Conservation (phyloP, 2,888 invertebrate genomes). For the Adelognathus sp. region DNA sequence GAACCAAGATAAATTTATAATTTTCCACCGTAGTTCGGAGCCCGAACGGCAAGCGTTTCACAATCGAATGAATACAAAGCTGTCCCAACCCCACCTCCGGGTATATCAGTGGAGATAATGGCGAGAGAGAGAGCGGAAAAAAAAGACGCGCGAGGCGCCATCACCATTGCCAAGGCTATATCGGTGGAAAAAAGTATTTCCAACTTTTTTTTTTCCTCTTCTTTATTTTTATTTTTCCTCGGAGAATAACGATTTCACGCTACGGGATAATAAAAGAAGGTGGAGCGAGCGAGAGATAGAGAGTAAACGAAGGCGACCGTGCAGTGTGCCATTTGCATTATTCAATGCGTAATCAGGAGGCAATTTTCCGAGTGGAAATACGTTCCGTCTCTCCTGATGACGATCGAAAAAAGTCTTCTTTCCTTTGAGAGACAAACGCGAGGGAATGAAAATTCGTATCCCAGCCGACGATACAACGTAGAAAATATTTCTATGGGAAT, state of each 20-base stretch:
- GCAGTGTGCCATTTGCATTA: constrained; percentile 10
- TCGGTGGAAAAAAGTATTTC: constrained; percentile 25
- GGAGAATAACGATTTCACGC: constrained; percentile 32
- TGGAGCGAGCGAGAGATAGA: no score
- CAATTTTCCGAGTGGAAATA: constrained; percentile 5
- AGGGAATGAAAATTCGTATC: no score
- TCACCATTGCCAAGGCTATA: background rate
- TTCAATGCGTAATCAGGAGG: constrained; percentile 23
- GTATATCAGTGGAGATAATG: background rate
- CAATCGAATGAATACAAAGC: constrained; percentile 47
- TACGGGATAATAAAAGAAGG: background rate
- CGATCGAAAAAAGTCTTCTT: no score
- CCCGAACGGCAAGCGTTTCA: background rate
- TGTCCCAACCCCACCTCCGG: no score
- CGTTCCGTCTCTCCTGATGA: no score
- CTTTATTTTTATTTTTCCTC: background rate
- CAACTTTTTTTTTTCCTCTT: constrained; percentile 7
- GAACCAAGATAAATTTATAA: constrained; percentile 48
- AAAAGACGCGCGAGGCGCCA: background rate
- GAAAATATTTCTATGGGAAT: no score
- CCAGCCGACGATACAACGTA: no score
- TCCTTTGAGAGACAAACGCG: no score
- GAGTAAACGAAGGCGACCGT: background rate
- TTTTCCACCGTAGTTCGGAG: constrained; percentile 31
- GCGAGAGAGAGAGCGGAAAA: no score